These are phyloP conservation scores for Tromatobia lineatoria DNA, from an alignment of 2,888 invertebrate species.

Conservation along the genomic window DNA sequence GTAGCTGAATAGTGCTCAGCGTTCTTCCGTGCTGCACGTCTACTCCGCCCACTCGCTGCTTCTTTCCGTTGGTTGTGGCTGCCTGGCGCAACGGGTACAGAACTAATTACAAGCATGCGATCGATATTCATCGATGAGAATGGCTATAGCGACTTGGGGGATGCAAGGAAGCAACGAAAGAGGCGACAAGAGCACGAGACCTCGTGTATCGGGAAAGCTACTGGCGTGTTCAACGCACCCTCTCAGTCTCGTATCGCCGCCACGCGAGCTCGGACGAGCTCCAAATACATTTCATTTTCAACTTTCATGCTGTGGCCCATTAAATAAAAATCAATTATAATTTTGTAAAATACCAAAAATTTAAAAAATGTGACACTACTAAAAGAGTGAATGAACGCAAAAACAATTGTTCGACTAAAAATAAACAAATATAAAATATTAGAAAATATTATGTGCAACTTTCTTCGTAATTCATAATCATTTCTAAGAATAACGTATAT, in stretches of 20 bases:
- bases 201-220: constrained; percentile 1
- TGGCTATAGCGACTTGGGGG: constrained; percentile 30
- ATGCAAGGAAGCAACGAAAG: constrained; percentile 25
- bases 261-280: constrained; percentile 22
- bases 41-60: constrained; percentile 32
- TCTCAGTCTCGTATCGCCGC: constrained; percentile 15
- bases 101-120: constrained; percentile 76
- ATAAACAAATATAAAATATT: neutral
- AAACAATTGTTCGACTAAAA: neutral
- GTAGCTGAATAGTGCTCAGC: constrained; percentile 11
- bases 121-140: constrained; percentile 82
- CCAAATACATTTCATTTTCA: constrained; percentile 24
- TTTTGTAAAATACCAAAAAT: too few relatives aligned
- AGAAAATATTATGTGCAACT: neutral
- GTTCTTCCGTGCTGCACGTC: constrained; percentile 31
- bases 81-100: constrained; percentile 64
- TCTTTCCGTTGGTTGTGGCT: constrained; percentile 38
- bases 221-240: constrained; percentile 1
- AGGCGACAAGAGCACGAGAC: neutral
- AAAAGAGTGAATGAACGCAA: too few relatives aligned
- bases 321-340: neutral
- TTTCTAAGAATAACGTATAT: too few relatives aligned
- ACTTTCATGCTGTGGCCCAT: neutral
- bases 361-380: too few relatives aligned
- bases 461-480: too few relatives aligned